phyloP scores from a whole-genome alignment of 2,113 vertebrate species.

The Clupea harengus region DNA sequence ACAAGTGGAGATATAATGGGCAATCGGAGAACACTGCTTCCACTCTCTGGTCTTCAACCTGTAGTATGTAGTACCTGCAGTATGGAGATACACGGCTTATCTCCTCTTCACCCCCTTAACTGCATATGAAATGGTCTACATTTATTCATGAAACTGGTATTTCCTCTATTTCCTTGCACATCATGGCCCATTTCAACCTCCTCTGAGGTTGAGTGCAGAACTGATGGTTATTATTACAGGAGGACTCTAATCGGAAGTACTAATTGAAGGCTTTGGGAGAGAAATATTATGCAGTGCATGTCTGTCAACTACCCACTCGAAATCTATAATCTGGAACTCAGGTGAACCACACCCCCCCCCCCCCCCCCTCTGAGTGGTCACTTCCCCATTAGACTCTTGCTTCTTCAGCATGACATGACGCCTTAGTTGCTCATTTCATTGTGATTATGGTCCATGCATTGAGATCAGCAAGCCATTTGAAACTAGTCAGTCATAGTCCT shows the following conservation, averaged over 20 bases:
- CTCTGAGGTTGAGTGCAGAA: constrained; percentile 22
- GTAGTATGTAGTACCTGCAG: background rate
- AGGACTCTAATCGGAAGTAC: background rate
- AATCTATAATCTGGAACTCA: constrained; percentile 16
- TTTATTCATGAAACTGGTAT: background rate
- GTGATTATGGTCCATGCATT: background rate
- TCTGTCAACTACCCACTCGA: constrained; percentile 36
- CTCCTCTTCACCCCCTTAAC: background rate
- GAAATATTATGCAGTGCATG: constrained; percentile 31
- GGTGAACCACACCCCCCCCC: background rate
- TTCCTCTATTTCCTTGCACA: background rate
- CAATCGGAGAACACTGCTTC: background rate
- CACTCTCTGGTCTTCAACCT: background rate
- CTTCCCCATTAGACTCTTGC: background rate
- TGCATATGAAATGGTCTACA: background rate
- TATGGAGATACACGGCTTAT: background rate
- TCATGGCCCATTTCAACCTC: background rate
- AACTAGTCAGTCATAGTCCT: background rate
- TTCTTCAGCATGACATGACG: background rate
- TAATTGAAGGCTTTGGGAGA: constrained; percentile 36
- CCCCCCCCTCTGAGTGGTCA: background rate
- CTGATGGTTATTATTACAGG: constrained; percentile 26
- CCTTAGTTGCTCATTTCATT: background rate
- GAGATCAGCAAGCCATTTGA: background rate
- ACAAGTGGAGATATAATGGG: constrained; percentile 4